These are phyloP conservation scores for Horisme vitalbata DNA, from an alignment of 2,888 invertebrate genomes.

Conservation along the genomic window DNA sequence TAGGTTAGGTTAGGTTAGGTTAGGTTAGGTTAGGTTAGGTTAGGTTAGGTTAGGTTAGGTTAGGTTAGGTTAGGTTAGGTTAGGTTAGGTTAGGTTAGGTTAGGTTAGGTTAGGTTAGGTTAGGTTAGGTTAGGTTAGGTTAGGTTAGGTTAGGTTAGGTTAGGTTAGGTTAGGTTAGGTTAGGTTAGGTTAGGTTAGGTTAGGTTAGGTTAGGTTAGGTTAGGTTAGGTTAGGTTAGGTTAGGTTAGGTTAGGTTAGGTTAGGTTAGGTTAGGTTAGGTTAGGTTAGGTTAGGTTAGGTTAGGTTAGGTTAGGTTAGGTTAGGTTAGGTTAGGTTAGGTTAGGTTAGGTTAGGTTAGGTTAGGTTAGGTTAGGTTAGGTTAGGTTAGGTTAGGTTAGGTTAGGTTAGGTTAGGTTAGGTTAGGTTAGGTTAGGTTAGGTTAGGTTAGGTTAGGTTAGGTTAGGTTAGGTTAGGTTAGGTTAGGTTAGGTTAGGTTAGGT, in stretches of 20 bases:
- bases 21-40: background rate
- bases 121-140: background rate
- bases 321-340: too few relatives aligned
- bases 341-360: too few relatives aligned
- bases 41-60: background rate
- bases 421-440: too few relatives aligned
- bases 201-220: background rate
- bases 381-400: too few relatives aligned
- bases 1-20: background rate
- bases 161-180: background rate
- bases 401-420: too few relatives aligned
- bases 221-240: background rate
- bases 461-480: too few relatives aligned
- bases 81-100: background rate
- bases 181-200: background rate
- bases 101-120: background rate
- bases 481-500: too few relatives aligned
- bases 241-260: background rate
- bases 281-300: too few relatives aligned
- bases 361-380: too few relatives aligned
- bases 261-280: background rate
- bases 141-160: background rate
- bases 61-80: background rate
- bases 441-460: too few relatives aligned
- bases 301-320: too few relatives aligned